A percentile compares a stretch with the other conserved stretches of the same genome.
These are phyloP conservation scores for Picathartes gymnocephalus DNA, from an alignment of 2,113 vertebrate genomes.

Conservation along the genomic window DNA sequence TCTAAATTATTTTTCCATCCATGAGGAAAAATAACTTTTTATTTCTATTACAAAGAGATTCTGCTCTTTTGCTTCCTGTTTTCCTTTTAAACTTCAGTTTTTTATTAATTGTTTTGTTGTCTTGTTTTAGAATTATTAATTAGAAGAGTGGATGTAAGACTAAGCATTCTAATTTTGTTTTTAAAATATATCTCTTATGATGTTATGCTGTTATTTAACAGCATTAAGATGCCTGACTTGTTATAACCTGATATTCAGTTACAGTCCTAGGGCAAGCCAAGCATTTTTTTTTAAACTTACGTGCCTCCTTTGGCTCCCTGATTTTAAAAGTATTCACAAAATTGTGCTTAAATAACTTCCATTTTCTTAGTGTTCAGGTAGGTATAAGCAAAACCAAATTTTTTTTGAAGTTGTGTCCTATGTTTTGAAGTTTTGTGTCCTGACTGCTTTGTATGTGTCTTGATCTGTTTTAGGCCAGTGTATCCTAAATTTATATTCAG, in stretches of 20 bases:
- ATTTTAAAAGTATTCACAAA: neutral
- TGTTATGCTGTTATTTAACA: neutral
- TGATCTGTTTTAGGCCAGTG: neutral
- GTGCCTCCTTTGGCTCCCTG: neutral
- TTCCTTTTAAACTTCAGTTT: neutral
- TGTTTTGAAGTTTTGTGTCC: neutral
- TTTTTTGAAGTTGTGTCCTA: too few relatives aligned
- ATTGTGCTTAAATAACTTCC: neutral
- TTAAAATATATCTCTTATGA: neutral
- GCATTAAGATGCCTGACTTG: neutral
- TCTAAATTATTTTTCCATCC: neutral
- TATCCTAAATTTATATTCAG: neutral
- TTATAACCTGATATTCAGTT: neutral
- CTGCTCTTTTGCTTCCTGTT: neutral
- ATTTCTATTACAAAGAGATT: neutral
- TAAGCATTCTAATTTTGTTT: neutral
- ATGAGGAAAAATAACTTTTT: neutral
- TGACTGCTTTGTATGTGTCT: neutral
- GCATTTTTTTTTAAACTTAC: neutral
- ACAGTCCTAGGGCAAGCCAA: neutral
- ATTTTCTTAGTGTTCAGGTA: neutral
- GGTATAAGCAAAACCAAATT: neutral
- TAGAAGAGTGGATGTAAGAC: neutral
- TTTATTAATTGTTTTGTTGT: neutral
- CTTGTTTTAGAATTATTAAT: neutral